phyloP scores from a whole-genome alignment of 92 coral and sea anemone genomes.

The Epizoanthus fatuus region DNA sequence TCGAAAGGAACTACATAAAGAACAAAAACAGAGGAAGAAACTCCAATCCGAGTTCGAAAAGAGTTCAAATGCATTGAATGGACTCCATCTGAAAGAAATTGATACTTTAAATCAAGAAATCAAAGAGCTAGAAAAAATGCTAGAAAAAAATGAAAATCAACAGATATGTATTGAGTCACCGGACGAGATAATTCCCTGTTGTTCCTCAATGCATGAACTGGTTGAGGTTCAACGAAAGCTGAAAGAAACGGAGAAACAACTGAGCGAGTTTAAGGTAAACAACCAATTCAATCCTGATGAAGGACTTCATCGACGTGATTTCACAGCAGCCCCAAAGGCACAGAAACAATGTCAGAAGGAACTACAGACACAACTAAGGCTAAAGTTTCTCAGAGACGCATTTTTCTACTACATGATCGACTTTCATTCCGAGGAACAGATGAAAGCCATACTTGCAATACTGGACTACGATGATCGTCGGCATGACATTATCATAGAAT shows the following conservation, averaged over 20 bases:
- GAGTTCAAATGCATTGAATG: constrained; percentile 59
- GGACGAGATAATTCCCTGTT: constrained; percentile 92
- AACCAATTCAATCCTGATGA: constrained; percentile 59
- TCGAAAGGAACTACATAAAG: constrained; percentile 92
- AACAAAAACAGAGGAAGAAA: constrained; percentile 79
- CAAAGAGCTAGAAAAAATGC: constrained; percentile 69
- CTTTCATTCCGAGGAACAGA: constrained; percentile 97
- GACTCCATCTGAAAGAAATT: constrained; percentile 63
- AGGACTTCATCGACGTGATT: constrained; percentile 15
- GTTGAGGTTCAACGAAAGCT: constrained; percentile 81
- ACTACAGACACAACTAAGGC: constrained; percentile 84
- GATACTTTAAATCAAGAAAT: constrained; percentile 71
- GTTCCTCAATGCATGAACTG: constrained; percentile 96
- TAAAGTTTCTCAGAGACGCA: constrained; percentile 96
- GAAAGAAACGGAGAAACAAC: constrained; percentile 75
- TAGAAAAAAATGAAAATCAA: constrained; percentile 57
- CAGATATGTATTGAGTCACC: constrained; percentile 69
- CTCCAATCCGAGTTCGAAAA: constrained; percentile 64
- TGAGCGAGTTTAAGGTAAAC: constrained; percentile 77
- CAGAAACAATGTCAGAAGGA: constrained; percentile 74
- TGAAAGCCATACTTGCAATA: constrained; percentile 96
- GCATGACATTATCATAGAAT: constrained; percentile 88
- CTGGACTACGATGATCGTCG: constrained; percentile 96
- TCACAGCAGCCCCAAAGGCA: constrained; percentile 10
- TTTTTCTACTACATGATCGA: constrained; percentile 98